Percentiles rank a stretch among this genome's conserved stretches.
These are phyloP conservation scores for Machimus atricapillus DNA, from an alignment of 2,888 invertebrate species.

Conservation along the genomic window DNA sequence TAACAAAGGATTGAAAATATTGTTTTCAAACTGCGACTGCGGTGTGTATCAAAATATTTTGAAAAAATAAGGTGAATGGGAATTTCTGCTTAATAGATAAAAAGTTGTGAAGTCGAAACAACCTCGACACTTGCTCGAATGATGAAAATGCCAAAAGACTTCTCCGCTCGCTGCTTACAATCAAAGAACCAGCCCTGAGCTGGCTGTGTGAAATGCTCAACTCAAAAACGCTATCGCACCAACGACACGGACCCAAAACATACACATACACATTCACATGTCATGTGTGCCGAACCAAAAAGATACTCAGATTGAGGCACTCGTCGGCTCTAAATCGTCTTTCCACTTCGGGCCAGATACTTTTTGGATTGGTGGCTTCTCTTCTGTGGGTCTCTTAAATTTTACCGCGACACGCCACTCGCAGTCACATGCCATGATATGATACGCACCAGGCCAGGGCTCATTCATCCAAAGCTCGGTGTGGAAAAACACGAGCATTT, in stretches of 20 bases:
- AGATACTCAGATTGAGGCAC: not conserved
- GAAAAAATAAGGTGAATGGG: conserved; percentile 33
- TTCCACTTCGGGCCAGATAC: not conserved
- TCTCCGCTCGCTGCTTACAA: conserved; percentile 33
- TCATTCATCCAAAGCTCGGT: not conserved
- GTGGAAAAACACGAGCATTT: not conserved
- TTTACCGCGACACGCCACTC: not conserved
- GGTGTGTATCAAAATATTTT: conserved; percentile 36
- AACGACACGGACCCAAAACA: not conserved
- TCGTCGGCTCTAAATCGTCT: not conserved
- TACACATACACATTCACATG: not conserved
- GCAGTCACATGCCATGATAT: not conserved
- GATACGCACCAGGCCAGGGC: not conserved
- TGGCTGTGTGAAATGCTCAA: not conserved
- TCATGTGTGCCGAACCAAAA: not conserved
- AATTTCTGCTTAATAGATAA: conserved; percentile 40
- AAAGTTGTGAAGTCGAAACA: conserved; percentile 47
- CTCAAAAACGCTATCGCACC: not conserved
- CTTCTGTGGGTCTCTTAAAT: not conserved
- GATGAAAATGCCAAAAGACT: conserved; percentile 42
- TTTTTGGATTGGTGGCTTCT: not conserved
- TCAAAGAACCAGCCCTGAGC: conserved; percentile 10
- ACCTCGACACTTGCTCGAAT: conserved; percentile 49
- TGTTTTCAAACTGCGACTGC: conserved; percentile 11
- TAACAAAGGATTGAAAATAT: conserved; percentile 13